Evolutionary conservation across 2,888 invertebrate species (phyloP).

Genomic region (Tachystola acroxantha): DNA sequence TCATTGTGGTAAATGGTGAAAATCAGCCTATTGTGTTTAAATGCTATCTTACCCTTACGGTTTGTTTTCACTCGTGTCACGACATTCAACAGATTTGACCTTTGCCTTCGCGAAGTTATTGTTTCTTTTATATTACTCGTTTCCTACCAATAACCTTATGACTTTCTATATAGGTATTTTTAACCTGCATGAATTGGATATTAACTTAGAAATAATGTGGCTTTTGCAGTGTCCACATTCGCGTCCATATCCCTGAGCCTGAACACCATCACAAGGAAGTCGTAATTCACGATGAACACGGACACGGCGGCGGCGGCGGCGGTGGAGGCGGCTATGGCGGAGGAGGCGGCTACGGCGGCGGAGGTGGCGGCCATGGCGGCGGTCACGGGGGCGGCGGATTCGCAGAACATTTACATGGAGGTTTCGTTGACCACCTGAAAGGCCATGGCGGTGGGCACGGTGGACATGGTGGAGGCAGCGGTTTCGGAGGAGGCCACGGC

Average conservation of each 20-base stretch:
- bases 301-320: slow-evolving; percentile 37
- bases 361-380: slow-evolving; percentile 30
- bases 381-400: slow-evolving; percentile 30
- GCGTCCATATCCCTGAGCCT: slow-evolving; percentile 72
- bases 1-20: slow-evolving; percentile 68
- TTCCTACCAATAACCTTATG: not conserved
- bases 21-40: slow-evolving; percentile 58
- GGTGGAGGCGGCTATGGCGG: slow-evolving; percentile 12
- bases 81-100: slow-evolving; percentile 33
- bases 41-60: slow-evolving; percentile 37
- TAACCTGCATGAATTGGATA: not conserved
- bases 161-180: too few species aligned
- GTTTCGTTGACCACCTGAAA: slow-evolving; percentile 9
- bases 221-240: slow-evolving; percentile 75
- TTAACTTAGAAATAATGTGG: slow-evolving; percentile 12
- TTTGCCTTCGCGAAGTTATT: slow-evolving; percentile 45
- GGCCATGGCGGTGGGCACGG: slow-evolving; percentile 18
- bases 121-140: not conserved
- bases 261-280: slow-evolving; percentile 67
- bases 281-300: slow-evolving; percentile 55
- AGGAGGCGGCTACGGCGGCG: slow-evolving; percentile 19
- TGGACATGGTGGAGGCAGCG: slow-evolving; percentile 37
- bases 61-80: slow-evolving; percentile 43
- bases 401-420: slow-evolving; percentile 12
- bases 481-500: slow-evolving; percentile 20